Conservation (phyloP, 2,888 invertebrate species). For the Nephrotoma flavescens region DNA sequence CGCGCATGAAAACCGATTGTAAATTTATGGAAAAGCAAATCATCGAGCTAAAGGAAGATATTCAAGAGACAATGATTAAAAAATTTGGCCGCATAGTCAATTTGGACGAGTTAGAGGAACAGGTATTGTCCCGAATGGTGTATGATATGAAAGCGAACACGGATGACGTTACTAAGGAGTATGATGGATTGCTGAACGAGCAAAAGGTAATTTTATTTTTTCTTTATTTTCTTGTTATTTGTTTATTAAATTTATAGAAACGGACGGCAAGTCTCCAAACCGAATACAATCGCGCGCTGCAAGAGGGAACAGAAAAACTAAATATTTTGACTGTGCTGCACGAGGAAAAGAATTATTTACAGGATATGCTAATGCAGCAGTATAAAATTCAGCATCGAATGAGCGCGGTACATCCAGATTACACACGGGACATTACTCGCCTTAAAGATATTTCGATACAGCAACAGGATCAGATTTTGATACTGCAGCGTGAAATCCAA, state of each 20-base stretch:
- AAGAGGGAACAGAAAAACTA: conserved; percentile 38
- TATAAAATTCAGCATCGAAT: conserved; percentile 11
- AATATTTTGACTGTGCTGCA: conserved; percentile 39
- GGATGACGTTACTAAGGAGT: conserved; percentile 31
- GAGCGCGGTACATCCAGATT: neutral
- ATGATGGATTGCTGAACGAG: conserved; percentile 31
- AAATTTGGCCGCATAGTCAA: conserved; percentile 42
- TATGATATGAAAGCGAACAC: conserved; percentile 37
- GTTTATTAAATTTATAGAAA: conserved; percentile 18
- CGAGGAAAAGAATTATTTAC: conserved; percentile 37
- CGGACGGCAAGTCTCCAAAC: conserved; percentile 25
- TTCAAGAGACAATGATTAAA: conserved; percentile 35
- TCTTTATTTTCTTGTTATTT: conserved; percentile 3
- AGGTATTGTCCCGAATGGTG: conserved; percentile 38
- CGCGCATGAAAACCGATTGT: conserved; percentile 54
- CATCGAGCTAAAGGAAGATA: conserved; percentile 37
- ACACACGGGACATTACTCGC: conserved; percentile 21
- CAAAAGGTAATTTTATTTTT: conserved; percentile 22
- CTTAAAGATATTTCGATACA: conserved; percentile 25
- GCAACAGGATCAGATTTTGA: conserved; percentile 36
- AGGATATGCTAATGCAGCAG: conserved; percentile 29
- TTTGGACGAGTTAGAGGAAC: conserved; percentile 39
- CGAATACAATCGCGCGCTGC: conserved; percentile 32
- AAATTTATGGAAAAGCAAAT: conserved; percentile 48
- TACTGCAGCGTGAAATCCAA: conserved; percentile 26